These are phyloP conservation scores for Cosmia pyralina DNA, from an alignment of 2,888 invertebrate species.

Conservation along the genomic window DNA sequence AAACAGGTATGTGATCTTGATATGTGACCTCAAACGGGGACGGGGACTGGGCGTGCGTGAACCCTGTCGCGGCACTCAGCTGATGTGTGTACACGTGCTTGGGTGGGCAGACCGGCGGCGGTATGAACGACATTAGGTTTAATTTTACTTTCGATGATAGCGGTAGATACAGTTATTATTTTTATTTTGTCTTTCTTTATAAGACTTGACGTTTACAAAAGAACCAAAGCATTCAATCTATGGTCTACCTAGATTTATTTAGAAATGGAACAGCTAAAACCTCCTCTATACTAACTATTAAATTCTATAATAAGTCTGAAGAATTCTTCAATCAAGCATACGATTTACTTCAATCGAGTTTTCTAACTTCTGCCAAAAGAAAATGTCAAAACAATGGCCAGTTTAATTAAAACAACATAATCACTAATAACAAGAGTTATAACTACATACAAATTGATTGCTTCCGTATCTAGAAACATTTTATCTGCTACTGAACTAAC, in stretches of 20 bases:
- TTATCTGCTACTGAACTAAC: slow-evolving; percentile 46
- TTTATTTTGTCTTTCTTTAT: background rate
- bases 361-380: background rate
- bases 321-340: background rate
- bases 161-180: too few relatives aligned
- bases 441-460: slow-evolving; percentile 44
- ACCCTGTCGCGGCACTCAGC: slow-evolving; percentile 68
- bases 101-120: slow-evolving; percentile 69
- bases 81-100: slow-evolving; percentile 76
- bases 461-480: slow-evolving; percentile 56
- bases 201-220: too few relatives aligned
- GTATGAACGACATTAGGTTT: slow-evolving; percentile 14
- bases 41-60: slow-evolving; percentile 77
- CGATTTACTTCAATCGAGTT: background rate
- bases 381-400: background rate
- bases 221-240: background rate
- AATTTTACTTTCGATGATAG: slow-evolving; percentile 22
- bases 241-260: background rate
- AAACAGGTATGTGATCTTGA: slow-evolving; percentile 86
- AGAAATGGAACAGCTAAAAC: background rate
- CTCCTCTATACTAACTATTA: too few relatives aligned
- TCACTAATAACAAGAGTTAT: slow-evolving; percentile 27
- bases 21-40: slow-evolving; percentile 83
- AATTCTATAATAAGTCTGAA: too few relatives aligned
- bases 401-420: slow-evolving; percentile 37